These are phyloP conservation scores for Thereva unica DNA, from an alignment of 2,888 invertebrate species.

Conservation along the genomic window DNA sequence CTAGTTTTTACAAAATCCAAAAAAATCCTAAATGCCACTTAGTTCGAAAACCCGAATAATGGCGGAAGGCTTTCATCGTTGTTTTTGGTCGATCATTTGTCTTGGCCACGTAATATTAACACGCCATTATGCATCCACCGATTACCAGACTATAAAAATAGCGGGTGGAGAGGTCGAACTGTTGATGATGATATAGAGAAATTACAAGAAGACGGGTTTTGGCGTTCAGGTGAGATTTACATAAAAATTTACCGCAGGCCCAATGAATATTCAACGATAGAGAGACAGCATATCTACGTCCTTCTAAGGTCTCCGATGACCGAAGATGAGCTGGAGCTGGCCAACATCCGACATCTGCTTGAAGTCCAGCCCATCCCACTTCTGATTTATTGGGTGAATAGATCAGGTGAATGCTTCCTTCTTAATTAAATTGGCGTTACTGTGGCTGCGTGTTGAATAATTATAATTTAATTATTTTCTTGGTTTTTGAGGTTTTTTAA, in stretches of 20 bases:
- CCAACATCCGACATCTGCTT: background rate
- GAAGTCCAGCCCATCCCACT: conserved; percentile 1
- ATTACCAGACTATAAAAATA: conserved; percentile 8
- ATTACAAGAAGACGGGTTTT: background rate
- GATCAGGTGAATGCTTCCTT: conserved; percentile 30
- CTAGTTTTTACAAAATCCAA: too few relatives aligned
- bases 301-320: conserved; percentile 2
- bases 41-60: background rate
- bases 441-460: conserved; percentile 30
- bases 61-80: conserved; percentile 14
- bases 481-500: background rate
- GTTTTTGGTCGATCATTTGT: conserved; percentile 20
- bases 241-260: conserved; percentile 27
- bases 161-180: conserved; percentile 30
- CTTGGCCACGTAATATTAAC: conserved; percentile 16
- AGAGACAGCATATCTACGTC: background rate
- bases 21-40: too few relatives aligned
- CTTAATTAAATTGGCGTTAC: conserved; percentile 30
- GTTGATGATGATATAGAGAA: background rate
- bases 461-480: conserved; percentile 29
- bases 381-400: conserved; percentile 34
- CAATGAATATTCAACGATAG: conserved; percentile 26
- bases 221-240: conserved; percentile 26
- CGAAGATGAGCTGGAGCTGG: conserved; percentile 2
- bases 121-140: conserved; percentile 19